Evolutionary conservation across 2,888 invertebrate genomes (phyloP).

Genomic region (Orthonychiurus folsomi): DNA sequence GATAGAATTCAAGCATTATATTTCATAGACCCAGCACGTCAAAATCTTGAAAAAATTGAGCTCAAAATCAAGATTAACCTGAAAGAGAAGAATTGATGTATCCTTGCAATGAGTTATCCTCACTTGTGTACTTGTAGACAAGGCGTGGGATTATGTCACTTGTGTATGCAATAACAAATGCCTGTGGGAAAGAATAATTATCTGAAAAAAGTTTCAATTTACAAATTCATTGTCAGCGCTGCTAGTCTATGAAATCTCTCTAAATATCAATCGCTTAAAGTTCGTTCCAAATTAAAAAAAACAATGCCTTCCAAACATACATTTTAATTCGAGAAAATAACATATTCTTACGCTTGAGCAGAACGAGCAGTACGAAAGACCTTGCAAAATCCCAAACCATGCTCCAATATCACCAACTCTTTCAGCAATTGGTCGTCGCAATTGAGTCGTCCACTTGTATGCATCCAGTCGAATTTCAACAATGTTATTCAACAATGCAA

Average conservation of each 20-base stretch:
- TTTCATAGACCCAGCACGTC: background rate
- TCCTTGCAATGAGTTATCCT: background rate
- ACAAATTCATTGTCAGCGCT: background rate
- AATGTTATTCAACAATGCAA: conserved; percentile 6
- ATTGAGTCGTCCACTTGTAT: conserved; percentile 4
- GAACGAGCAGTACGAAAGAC: background rate
- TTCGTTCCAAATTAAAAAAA: too few species aligned
- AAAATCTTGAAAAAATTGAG: background rate
- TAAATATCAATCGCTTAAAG: too few species aligned
- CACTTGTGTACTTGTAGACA: conserved; percentile 2
- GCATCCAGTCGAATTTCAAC: conserved; percentile 5
- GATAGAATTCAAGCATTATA: background rate
- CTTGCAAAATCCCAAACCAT: conserved; percentile 1
- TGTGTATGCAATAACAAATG: conserved; percentile 4
- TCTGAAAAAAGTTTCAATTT: background rate
- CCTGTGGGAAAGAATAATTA: background rate
- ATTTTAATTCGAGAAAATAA: too few species aligned
- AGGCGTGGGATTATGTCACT: conserved; percentile 4
- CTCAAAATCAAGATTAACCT: background rate
- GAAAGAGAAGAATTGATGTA: conserved; percentile 6
- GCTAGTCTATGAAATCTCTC: too few species aligned
- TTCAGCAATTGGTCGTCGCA: conserved; percentile 1
- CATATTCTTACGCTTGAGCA: background rate
- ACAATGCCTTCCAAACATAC: too few species aligned
- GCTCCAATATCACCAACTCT: conserved; percentile 3